phyloP scores from a whole-genome alignment of 2,797 vertebrate genomes.

The Odontamblyopus rebecca region DNA sequence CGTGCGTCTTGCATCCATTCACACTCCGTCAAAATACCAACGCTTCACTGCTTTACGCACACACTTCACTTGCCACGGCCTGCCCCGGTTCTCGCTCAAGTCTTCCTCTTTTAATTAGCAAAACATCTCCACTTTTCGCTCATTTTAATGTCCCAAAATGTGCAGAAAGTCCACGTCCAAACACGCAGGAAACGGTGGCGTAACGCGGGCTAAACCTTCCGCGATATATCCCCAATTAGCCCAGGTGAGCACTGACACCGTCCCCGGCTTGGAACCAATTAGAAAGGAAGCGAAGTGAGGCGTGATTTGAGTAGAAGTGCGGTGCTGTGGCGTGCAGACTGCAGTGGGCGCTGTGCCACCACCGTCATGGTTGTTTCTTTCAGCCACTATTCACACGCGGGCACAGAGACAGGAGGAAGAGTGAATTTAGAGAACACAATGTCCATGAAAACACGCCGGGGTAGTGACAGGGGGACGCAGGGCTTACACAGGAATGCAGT shows the following conservation, averaged over 20 bases:
- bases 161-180: not conserved
- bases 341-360: conserved; percentile 53
- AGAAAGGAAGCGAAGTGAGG: conserved; percentile 27
- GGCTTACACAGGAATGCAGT: not conserved
- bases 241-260: conserved; percentile 42
- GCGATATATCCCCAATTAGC: conserved; percentile 52
- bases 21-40: conserved; percentile 24
- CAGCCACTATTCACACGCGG: conserved; percentile 33
- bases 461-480: too few relatives aligned
- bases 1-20: conserved; percentile 35
- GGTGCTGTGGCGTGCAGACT: conserved; percentile 24
- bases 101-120: conserved; percentile 9
- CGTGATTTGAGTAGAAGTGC: conserved; percentile 30
- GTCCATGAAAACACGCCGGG: too few relatives aligned
- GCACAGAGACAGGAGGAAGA: not conserved
- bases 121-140: conserved; percentile 1
- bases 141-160: not conserved
- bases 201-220: conserved; percentile 41
- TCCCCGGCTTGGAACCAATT: conserved; percentile 41
- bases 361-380: conserved; percentile 7
- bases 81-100: conserved; percentile 21
- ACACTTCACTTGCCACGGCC: conserved; percentile 19
- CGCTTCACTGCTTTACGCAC: conserved; percentile 8
- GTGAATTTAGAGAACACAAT: not conserved
- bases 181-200: conserved; percentile 11